phyloP scores from a whole-genome alignment of 2,113 vertebrate species.

The Notothenia coriiceps region DNA sequence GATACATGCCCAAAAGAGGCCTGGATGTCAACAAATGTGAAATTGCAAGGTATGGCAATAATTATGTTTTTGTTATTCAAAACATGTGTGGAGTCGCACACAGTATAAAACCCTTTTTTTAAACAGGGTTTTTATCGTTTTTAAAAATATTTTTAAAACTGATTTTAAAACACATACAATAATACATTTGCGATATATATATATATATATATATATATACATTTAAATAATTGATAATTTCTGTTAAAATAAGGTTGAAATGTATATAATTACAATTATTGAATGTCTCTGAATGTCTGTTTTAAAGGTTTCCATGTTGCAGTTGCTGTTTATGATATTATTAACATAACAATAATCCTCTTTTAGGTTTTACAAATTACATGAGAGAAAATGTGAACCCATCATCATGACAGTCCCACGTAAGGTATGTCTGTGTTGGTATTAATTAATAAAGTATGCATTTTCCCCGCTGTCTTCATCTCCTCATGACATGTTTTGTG shows the following conservation, averaged over 20 bases:
- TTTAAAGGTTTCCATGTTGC: too few species aligned
- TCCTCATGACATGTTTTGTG: background rate
- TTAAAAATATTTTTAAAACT: too few species aligned
- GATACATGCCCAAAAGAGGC: conserved; percentile 98
- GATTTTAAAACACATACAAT: too few species aligned
- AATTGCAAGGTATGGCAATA: conserved; percentile 91
- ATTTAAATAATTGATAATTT: too few species aligned
- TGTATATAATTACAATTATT: background rate
- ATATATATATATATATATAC: too few species aligned
- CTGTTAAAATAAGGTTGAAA: too few species aligned
- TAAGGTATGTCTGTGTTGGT: conserved; percentile 85
- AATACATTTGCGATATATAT: too few species aligned
- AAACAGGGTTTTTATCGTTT: too few species aligned
- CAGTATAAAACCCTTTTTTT: too few species aligned
- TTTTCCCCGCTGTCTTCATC: background rate
- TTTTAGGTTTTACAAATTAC: conserved; percentile 98
- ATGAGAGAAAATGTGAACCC: conserved; percentile 97
- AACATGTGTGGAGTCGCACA: too few species aligned
- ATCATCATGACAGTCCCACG: conserved; percentile 99
- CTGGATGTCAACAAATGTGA: conserved; percentile 99
- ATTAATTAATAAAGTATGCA: background rate
- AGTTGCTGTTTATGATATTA: background rate
- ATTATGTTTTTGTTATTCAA: too few species aligned
- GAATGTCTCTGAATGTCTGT: background rate
- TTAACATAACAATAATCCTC: conserved; percentile 1